Percentiles rank a stretch among this genome's conserved stretches.
Conservation (phyloP, 37 sponge, comb jelly and placozoan species). For the Spongia lamella region DNA sequence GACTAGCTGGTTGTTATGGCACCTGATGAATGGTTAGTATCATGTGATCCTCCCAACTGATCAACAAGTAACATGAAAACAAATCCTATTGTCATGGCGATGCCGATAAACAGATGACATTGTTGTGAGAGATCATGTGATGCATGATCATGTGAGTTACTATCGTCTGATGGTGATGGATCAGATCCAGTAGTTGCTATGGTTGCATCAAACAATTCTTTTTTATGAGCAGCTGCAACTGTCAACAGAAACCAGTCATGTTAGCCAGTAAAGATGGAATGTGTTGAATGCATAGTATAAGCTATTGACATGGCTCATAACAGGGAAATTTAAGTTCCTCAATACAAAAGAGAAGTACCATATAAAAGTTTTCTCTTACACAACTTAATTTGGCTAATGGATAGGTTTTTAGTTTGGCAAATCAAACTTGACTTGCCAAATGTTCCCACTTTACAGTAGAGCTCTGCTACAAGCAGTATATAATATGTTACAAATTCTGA, state of each 20-base stretch:
- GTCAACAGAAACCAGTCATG: background rate
- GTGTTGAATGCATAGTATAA: no score
- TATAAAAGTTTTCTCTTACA: no score
- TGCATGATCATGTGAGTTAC: slow-evolving; percentile 6
- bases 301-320: no score
- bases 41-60: slow-evolving; percentile 61
- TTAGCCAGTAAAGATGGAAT: no score
- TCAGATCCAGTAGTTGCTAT: background rate
- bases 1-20: background rate
- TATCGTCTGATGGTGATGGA: background rate
- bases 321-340: no score
- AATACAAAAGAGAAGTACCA: no score
- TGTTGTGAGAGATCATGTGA: background rate
- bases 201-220: background rate
- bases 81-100: slow-evolving; percentile 86
- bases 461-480: no score
- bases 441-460: no score
- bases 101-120: slow-evolving; percentile 73
- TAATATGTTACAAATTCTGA: no score
- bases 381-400: no score
- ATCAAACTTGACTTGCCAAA: no score
- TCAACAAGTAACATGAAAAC: slow-evolving; percentile 93
- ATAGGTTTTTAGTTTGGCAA: no score
- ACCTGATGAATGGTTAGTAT: background rate
- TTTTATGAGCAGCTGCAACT: background rate